These are phyloP conservation scores for Megaceryle torquata DNA, from an alignment of 2,113 vertebrate genomes.

Conservation along the genomic window DNA sequence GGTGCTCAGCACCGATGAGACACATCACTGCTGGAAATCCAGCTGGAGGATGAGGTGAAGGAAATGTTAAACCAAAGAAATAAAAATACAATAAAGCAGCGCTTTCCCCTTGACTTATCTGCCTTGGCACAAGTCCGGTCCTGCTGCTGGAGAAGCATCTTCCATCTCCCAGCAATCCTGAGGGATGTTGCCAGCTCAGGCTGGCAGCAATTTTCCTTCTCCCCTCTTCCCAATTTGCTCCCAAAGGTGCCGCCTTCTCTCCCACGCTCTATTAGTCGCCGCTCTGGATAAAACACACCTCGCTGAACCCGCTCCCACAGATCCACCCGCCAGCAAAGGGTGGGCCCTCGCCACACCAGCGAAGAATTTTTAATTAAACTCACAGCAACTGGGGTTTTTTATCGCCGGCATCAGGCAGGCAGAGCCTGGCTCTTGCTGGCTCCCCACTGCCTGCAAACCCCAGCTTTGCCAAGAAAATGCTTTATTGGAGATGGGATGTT, in stretches of 20 bases:
- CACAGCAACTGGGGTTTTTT: neutral
- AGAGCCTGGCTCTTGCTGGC: neutral
- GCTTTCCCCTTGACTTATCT: neutral
- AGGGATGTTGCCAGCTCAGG: neutral
- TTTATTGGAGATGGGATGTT: fast-evolving
- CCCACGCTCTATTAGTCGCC: neutral
- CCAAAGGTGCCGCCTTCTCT: neutral
- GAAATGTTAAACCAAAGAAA: conserved; percentile 20
- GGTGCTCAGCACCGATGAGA: neutral
- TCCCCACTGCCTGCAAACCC: neutral
- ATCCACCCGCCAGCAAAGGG: neutral
- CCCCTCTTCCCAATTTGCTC: neutral
- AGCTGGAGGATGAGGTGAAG: neutral
- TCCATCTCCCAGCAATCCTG: neutral
- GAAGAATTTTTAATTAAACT: conserved; percentile 47
- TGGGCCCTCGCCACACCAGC: neutral
- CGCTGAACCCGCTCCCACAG: neutral
- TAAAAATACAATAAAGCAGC: fast-evolving
- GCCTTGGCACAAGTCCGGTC: neutral
- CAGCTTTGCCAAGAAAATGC: neutral
- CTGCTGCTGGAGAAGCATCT: neutral
- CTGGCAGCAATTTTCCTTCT: neutral
- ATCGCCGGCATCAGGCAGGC: neutral
- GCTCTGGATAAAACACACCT: neutral
- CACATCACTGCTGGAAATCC: neutral